Conservation (phyloP, 2,888 invertebrate species). For the Yponomeuta evonymella region DNA sequence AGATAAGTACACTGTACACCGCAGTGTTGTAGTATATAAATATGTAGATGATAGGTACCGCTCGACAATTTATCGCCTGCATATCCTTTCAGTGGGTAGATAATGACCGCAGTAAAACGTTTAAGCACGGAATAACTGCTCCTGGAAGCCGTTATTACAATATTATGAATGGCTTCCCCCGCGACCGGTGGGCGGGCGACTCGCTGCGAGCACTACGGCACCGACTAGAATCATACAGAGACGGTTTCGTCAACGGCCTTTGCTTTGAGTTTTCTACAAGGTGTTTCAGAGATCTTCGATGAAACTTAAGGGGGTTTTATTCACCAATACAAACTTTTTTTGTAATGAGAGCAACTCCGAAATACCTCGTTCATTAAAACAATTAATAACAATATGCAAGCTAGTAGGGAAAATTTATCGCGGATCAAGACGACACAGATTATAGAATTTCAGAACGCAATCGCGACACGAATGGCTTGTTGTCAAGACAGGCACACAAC, state of each 20-base stretch:
- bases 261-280: too few species aligned
- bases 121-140: slow-evolving; percentile 75
- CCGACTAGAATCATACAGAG: not conserved
- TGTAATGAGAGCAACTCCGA: too few species aligned
- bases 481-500: too few species aligned
- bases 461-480: too few species aligned
- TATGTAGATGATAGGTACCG: slow-evolving; percentile 3
- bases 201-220: slow-evolving; percentile 15
- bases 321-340: too few species aligned
- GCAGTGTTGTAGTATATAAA: not conserved
- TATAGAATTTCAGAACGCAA: too few species aligned
- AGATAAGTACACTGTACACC: not conserved
- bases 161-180: slow-evolving; percentile 72
- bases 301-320: too few species aligned
- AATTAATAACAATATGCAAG: too few species aligned
- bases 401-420: too few species aligned
- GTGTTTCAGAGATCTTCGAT: too few species aligned
- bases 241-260: not conserved
- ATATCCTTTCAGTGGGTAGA: slow-evolving; percentile 76
- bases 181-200: slow-evolving; percentile 36
- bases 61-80: slow-evolving; percentile 65
- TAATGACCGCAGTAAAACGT: slow-evolving; percentile 76
- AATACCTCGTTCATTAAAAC: too few species aligned
- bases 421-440: too few species aligned
- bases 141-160: slow-evolving; percentile 73